Evolutionary conservation across 2,797 vertebrate genomes (phyloP), one percentile per base, ranked within the genome.

Genomic region (Clarias laeviceps): DNA sequence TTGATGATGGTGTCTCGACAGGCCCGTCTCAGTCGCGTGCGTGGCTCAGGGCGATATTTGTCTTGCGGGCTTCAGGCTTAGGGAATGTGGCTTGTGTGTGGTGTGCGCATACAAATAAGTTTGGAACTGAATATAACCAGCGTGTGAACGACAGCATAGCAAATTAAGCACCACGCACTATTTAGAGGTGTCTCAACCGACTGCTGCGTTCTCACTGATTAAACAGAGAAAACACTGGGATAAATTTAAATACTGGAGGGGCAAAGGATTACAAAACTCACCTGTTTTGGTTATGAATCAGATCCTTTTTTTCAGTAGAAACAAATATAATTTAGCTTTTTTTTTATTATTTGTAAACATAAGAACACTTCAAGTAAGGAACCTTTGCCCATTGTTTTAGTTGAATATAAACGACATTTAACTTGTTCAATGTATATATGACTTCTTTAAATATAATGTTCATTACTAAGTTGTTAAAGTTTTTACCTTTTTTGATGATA

Each of bases 71-170:
- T 77, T 77, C 29, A 34, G 54, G 8, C 29, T 57, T 77, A 5
- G 27, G 74, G 17, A 34, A 22, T 77, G 74, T 77, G 29, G 54
- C 74, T 59, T 5, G 9, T 24, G 18, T 34, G 74, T 77, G 27
- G 8, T 77, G 29, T 24, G 74, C 9, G 29, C 74, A 77, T 77
- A 59, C 74, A 77, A 34, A 77, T 59, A 59, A 20, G 29, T 77
- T 76, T 77, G 18, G n/a, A 73, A 73, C 14, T 50, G 24, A 74
- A 29, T 76, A 34, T 22, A 32, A 77, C 20, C 27, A 32, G n/a
- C 17, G 1, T 32, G 15, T 29, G 50, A 76, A 56, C 0, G 27
- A 77, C 54, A 57, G 50, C 15, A 20, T 11, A 32, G 50, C 54
- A 32, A 32, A 57, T 77, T 57, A 57, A 77, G 5, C 54, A 77